phyloP scores from a whole-genome alignment of 2,888 invertebrate genomes.

The Piscicola geometra region DNA sequence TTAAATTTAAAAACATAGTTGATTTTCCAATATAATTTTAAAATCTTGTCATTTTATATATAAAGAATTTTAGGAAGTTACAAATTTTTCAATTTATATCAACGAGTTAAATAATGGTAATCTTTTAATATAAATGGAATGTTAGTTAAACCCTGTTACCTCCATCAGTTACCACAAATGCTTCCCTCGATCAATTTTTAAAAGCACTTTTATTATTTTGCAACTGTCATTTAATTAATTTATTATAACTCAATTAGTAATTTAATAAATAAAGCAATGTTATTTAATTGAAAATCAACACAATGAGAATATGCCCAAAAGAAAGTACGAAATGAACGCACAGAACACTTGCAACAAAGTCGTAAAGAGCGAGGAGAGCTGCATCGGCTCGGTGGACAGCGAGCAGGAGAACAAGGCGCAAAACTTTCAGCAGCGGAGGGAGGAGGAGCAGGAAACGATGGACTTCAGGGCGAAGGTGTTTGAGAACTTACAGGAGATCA shows the following conservation, averaged over 20 bases:
- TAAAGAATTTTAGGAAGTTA: too few species aligned
- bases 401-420: too few species aligned
- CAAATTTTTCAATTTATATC: too few species aligned
- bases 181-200: conserved; percentile 13
- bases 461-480: background rate
- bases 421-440: too few species aligned
- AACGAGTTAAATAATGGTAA: too few species aligned
- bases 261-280: background rate
- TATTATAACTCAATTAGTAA: background rate
- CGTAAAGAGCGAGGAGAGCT: background rate
- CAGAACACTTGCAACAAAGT: background rate
- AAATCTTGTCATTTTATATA: too few species aligned
- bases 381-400: background rate
- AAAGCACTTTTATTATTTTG: background rate
- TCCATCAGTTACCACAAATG: conserved; percentile 6
- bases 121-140: background rate
- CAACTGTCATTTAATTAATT: background rate
- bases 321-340: conserved; percentile 1
- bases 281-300: background rate
- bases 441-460: background rate
- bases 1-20: too few species aligned
- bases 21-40: too few species aligned
- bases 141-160: conserved; percentile 10
- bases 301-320: background rate
- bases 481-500: conserved; percentile 10